These are phyloP conservation scores for Perca schrenkii DNA, from an alignment of 2,113 vertebrate species.

Conservation along the genomic window DNA sequence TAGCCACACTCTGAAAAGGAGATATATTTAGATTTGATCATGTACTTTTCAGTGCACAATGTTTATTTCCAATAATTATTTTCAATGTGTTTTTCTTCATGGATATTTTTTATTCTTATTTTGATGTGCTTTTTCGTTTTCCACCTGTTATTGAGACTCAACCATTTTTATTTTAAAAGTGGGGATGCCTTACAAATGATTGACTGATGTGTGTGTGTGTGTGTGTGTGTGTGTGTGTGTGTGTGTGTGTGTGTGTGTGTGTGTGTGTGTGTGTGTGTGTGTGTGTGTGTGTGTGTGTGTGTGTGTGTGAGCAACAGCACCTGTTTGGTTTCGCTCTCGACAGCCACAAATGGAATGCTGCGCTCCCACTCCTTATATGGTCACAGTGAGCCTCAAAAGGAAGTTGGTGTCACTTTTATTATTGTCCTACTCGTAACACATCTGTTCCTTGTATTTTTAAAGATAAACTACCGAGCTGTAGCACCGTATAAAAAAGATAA, in stretches of 20 bases:
- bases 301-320: slow-evolving; percentile 35
- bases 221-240: slow-evolving; percentile 3
- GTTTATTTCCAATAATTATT: too few relatives aligned
- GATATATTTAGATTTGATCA: too few relatives aligned
- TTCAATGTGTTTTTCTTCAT: too few relatives aligned
- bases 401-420: slow-evolving; percentile 76
- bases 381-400: slow-evolving; percentile 64
- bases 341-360: slow-evolving; percentile 63
- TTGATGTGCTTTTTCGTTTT: too few relatives aligned
- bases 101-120: too few relatives aligned
- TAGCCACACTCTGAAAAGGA: too few relatives aligned
- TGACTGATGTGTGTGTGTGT: neutral
- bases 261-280: neutral
- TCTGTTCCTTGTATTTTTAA: neutral
- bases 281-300: slow-evolving; percentile 11
- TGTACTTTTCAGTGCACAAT: too few relatives aligned
- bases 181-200: too few relatives aligned
- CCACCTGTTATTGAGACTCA: too few relatives aligned
- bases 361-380: slow-evolving; percentile 78
- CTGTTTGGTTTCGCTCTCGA: slow-evolving; percentile 51
- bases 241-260: slow-evolving; percentile 5
- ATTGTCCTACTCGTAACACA: slow-evolving; percentile 48
- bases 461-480: fast-evolving
- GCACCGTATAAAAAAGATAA: fast-evolving
- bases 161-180: too few relatives aligned